Conservation (phyloP, 2,888 invertebrate genomes). For the Notocelia uddmanniana region DNA sequence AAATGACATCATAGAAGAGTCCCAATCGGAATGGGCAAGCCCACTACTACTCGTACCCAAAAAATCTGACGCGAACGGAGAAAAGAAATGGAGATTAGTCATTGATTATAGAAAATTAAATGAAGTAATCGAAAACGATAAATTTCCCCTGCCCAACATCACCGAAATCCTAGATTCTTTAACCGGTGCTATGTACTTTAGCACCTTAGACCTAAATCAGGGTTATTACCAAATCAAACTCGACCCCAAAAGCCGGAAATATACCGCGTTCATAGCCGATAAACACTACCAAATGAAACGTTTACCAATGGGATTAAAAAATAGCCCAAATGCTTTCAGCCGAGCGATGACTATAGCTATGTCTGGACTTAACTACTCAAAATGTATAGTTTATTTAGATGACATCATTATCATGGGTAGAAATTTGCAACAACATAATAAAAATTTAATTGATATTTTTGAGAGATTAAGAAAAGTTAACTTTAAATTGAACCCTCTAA, state of each 20-base stretch:
- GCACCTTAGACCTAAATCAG: too few species aligned
- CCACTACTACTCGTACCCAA: background rate
- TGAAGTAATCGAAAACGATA: background rate
- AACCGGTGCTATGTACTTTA: too few species aligned
- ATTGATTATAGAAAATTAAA: too few species aligned
- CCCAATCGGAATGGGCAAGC: background rate
- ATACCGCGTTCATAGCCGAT: background rate
- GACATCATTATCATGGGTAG: slow-evolving; percentile 27
- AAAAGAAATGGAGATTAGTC: too few species aligned
- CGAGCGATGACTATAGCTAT: background rate
- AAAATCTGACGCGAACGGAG: too few species aligned
- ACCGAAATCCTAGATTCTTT: too few species aligned
- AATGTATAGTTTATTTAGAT: slow-evolving; percentile 29
- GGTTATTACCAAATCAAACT: too few species aligned
- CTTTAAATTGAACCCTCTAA: background rate
- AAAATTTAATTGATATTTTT: too few species aligned
- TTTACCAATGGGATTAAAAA: background rate
- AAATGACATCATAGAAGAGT: background rate
- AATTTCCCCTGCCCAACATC: too few species aligned
- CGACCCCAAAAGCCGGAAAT: background rate
- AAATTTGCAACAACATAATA: background rate
- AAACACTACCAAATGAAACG: slow-evolving; percentile 1
- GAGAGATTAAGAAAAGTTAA: background rate
- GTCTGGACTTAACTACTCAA: background rate
- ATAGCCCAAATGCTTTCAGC: background rate